Percentiles rank a stretch among this genome's conserved stretches.
Conservation (phyloP, 2,113 vertebrate genomes). For the Rhinolophus ferrumequinum region DNA sequence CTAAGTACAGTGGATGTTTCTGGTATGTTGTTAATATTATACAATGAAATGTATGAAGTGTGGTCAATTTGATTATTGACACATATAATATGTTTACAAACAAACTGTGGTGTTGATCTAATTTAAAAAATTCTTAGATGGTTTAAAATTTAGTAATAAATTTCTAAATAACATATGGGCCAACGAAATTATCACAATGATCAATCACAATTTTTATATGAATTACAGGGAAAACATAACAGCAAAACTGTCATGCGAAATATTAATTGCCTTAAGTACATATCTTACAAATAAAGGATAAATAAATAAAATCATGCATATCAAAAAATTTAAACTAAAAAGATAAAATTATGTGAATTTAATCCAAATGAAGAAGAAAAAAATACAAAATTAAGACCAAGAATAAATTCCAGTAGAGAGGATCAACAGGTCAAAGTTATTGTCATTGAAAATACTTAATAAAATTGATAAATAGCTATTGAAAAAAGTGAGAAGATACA, state of each 20-base stretch:
- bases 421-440: background rate
- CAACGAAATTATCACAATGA: background rate
- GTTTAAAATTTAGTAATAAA: background rate
- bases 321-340: background rate
- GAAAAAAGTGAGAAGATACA: background rate
- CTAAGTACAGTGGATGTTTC: conserved; percentile 77
- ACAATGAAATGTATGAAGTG: conserved; percentile 83
- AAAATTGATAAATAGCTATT: background rate
- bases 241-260: background rate
- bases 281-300: background rate
- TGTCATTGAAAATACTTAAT: background rate
- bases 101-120: conserved; percentile 87
- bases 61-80: conserved; percentile 87
- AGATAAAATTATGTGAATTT: background rate
- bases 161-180: background rate
- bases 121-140: background rate
- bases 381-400: background rate
- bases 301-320: background rate
- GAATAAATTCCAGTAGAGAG: background rate
- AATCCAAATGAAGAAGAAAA: background rate
- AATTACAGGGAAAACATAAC: background rate
- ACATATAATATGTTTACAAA: conserved; percentile 88
- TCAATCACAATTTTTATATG: background rate
- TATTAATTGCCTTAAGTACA: background rate
- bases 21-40: conserved; percentile 83